These are phyloP conservation scores for Mormyrus hasselquistii DNA, from an alignment of 2,797 vertebrate species.

Conservation along the genomic window DNA sequence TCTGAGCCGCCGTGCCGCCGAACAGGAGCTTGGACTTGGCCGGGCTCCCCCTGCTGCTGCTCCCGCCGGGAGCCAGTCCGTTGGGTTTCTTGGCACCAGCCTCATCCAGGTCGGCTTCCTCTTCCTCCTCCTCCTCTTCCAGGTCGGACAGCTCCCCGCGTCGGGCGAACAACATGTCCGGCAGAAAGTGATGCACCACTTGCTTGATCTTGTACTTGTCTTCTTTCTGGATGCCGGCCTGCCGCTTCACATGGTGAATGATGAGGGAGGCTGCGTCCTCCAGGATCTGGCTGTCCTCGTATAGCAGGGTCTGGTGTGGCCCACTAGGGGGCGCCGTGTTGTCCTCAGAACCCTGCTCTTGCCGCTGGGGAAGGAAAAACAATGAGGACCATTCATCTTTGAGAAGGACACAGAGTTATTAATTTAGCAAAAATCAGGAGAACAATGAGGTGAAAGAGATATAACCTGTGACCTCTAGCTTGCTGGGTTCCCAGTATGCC, in stretches of 20 bases:
- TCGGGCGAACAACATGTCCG: constrained; percentile 90
- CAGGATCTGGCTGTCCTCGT: constrained; percentile 92
- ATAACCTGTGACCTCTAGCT: background rate
- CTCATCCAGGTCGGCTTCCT: constrained; percentile 70
- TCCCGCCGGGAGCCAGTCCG: constrained; percentile 59
- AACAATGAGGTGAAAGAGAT: background rate
- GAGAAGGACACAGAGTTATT: background rate
- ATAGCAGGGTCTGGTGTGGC: constrained; percentile 83
- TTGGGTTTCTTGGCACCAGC: constrained; percentile 89
- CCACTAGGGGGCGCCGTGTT: constrained; percentile 66
- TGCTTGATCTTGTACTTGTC: constrained; percentile 99
- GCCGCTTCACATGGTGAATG: constrained; percentile 95
- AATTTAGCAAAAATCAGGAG: background rate
- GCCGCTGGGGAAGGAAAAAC: constrained; percentile 61
- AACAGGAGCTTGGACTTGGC: constrained; percentile 91
- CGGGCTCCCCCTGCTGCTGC: constrained; percentile 53
- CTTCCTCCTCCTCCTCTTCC: constrained; percentile 91
- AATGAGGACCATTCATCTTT: background rate
- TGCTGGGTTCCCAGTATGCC: background rate
- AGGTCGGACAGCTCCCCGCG: constrained; percentile 90
- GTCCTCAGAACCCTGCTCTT: constrained; percentile 91
- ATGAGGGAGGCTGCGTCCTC: constrained; percentile 93
- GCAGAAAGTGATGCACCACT: constrained; percentile 96
- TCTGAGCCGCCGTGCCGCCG: constrained; percentile 78
- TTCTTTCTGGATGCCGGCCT: constrained; percentile 95